These are phyloP conservation scores for Balaeniceps rex DNA, from an alignment of 2,113 vertebrate genomes.

Conservation along the genomic window DNA sequence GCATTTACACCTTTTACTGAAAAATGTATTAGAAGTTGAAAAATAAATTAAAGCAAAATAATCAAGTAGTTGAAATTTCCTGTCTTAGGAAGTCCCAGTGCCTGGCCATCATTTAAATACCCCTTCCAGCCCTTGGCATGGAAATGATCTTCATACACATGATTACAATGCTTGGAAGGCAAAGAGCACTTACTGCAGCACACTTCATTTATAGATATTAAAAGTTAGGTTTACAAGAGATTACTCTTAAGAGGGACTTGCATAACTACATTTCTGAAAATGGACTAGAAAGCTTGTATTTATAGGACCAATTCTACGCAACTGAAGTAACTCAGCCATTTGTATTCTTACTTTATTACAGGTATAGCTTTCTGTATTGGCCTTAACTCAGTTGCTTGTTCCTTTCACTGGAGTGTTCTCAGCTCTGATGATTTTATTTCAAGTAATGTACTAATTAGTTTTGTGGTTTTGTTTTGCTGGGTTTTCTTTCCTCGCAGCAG, in stretches of 20 bases:
- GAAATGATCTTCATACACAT: neutral
- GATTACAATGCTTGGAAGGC: neutral
- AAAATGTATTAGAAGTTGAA: neutral
- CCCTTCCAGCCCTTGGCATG: neutral
- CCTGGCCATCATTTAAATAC: neutral
- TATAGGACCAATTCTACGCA: neutral
- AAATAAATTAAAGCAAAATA: neutral
- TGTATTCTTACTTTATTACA: neutral
- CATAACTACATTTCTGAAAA: neutral
- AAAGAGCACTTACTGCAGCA: neutral
- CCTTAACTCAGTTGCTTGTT: neutral
- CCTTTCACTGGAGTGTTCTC: neutral
- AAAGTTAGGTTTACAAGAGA: neutral
- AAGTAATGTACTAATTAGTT: neutral
- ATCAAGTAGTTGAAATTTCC: neutral
- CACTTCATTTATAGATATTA: neutral
- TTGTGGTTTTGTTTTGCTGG: neutral
- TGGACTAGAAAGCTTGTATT: neutral
- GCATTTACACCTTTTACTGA: neutral
- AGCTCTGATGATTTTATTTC: neutral
- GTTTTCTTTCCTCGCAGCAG: neutral
- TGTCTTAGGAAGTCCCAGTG: neutral
- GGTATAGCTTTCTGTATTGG: neutral
- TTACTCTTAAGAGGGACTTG: neutral
- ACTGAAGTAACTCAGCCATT: neutral